phyloP scores from a whole-genome alignment of 53 echinoderm and acorn worm genomes.

The Apostichopus leukothele region DNA sequence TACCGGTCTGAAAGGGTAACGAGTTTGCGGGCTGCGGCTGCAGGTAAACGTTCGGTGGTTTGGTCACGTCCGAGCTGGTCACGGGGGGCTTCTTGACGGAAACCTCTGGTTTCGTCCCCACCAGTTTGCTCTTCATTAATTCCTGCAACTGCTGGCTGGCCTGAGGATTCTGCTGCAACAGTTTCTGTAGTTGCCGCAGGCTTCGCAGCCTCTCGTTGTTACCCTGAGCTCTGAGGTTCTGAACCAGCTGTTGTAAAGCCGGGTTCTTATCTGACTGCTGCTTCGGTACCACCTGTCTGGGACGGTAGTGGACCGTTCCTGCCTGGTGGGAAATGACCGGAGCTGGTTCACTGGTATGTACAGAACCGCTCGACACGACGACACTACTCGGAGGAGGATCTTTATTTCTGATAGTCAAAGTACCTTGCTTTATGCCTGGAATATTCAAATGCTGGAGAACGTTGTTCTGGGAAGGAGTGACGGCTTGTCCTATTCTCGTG shows the following conservation, averaged over 20 bases:
- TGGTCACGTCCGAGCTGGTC: slow-evolving; percentile 18
- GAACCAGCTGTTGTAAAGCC: slow-evolving; percentile 24
- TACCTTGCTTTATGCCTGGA: background rate
- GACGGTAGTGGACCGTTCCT: slow-evolving; percentile 38
- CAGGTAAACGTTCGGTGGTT: slow-evolving; percentile 40
- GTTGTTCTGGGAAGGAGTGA: background rate
- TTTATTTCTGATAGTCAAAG: background rate
- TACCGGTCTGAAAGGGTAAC: slow-evolving; percentile 12
- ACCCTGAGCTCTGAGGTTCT: slow-evolving; percentile 21
- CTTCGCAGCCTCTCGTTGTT: slow-evolving; percentile 25
- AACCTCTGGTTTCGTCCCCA: background rate
- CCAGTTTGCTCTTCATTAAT: slow-evolving; percentile 34
- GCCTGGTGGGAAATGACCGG: slow-evolving; percentile 36
- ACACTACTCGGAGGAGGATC: background rate
- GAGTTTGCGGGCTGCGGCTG: slow-evolving; percentile 14
- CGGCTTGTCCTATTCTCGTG: background rate
- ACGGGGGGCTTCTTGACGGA: slow-evolving; percentile 16
- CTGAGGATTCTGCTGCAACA: slow-evolving; percentile 40
- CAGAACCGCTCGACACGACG: background rate
- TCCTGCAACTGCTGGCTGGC: slow-evolving; percentile 44
- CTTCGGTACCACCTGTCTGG: background rate
- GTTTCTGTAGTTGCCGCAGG: slow-evolving; percentile 12
- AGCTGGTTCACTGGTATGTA: slow-evolving; percentile 2
- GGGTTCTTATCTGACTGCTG: slow-evolving; percentile 22
- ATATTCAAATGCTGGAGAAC: background rate